Evolutionary conservation across 1,140 invertebrate species (phyloP), one percentile per base, ranked within the genome.

Genomic region (Megalonaias nervosa): DNA sequence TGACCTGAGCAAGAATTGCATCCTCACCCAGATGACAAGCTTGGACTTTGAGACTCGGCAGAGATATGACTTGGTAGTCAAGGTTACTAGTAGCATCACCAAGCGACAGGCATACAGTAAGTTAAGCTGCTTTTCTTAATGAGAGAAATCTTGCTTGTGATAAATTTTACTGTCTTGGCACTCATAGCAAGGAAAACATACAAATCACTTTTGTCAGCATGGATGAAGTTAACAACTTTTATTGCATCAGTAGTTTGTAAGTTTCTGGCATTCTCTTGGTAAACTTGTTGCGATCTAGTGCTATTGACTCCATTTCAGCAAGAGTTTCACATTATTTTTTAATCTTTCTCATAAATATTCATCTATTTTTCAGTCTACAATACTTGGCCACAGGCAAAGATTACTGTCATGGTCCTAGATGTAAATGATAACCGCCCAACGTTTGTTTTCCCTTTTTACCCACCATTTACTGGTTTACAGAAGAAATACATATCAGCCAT

Each of bases 401-500:
- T 78, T 3, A 23, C 23, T n/a, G 58, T 78, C 14, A 61, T 69
- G 19, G 76, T 78, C 0, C 61, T 73, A 2, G 76, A 78, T 58
- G n/a, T 69, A 11, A 78, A 78, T 74, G 76, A 78, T 55, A 69
- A 73, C 64, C 58, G 38, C 21, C 76, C 76, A 26, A 60, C 60
- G 0, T 78, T 71, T 71, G 23, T 68, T 15, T 73, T 78, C 15
- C 76, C 76, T 2, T 1, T 31, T 23, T 78, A 78, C 58, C 76
- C 76, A 61, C 57, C 57, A 19, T 66, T 69, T 26, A 67, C 21
- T 26, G 66, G 66, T 26, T n/a, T 48, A 21, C 61, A 72, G 70
- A 58, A 73, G 48, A 78, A 78, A 67, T 78, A 78, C 71, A 73
- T 78, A 58, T 71, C 66, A 21, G 38, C 74, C 21, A 59, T 68